phyloP scores from a whole-genome alignment of 2,888 invertebrate genomes.

The Drosophila lacicola region DNA sequence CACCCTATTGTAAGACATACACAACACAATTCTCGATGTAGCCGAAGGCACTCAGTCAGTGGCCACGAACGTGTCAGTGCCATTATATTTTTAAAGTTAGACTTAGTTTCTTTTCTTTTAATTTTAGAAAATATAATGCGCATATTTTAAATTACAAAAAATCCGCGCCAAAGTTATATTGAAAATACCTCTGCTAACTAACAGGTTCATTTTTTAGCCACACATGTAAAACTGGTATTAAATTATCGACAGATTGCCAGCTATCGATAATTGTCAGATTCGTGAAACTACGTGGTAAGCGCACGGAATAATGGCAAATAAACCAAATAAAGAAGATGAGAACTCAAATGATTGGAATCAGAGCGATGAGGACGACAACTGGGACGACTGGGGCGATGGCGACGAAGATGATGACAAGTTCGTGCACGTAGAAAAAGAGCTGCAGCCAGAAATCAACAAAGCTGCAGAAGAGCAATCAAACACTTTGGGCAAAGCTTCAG shows the following conservation, averaged over 20 bases:
- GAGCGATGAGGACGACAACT: constrained; percentile 78
- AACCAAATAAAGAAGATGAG: constrained; percentile 40
- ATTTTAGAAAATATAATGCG: too few species aligned
- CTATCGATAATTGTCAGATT: constrained; percentile 22
- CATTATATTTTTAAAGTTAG: too few species aligned
- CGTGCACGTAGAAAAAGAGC: constrained; percentile 54
- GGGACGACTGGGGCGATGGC: constrained; percentile 82
- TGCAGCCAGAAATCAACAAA: constrained; percentile 31
- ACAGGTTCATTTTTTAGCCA: constrained; percentile 21
- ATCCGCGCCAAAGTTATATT: constrained; percentile 8
- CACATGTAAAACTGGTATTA: constrained; percentile 3
- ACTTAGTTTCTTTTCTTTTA: too few species aligned
- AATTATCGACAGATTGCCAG: constrained; percentile 13
- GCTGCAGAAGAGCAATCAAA: constrained; percentile 7
- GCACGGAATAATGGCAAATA: constrained; percentile 56
- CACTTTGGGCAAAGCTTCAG: constrained; percentile 1
- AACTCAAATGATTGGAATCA: constrained; percentile 68
- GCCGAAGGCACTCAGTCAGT: too few species aligned
- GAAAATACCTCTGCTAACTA: neutral
- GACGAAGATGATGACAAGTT: constrained; percentile 76
- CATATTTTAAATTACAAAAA: too few species aligned
- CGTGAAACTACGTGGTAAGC: constrained; percentile 50
- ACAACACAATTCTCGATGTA: too few species aligned
- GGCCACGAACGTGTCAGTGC: too few species aligned
- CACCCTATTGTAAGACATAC: too few species aligned